phyloP scores from a whole-genome alignment of 2,888 invertebrate species.

The Volucella inflata region DNA sequence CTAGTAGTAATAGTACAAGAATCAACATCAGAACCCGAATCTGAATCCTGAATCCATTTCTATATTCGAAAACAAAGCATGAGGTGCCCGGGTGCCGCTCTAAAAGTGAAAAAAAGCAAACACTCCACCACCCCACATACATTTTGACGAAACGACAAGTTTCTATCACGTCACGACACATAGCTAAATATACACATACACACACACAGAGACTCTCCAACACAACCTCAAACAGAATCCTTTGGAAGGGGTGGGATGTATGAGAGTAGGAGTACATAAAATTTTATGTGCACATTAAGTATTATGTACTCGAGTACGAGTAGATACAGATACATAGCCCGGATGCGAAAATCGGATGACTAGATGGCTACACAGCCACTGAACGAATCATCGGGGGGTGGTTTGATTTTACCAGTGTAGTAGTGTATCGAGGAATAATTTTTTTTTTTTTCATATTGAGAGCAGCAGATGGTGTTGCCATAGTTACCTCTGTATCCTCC shows the following conservation, averaged over 20 bases:
- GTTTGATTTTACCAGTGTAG: slow-evolving; percentile 7
- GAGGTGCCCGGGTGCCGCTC: slow-evolving; percentile 9
- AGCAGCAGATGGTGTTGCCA: slow-evolving; percentile 71
- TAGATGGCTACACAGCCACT: slow-evolving; percentile 30
- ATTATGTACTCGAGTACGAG: slow-evolving; percentile 42
- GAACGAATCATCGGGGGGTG: background rate
- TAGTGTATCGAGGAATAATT: slow-evolving; percentile 46
- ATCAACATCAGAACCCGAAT: too few relatives aligned
- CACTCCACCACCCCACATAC: slow-evolving; percentile 19
- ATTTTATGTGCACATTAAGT: slow-evolving; percentile 41
- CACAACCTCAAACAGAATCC: background rate
- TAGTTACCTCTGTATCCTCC: slow-evolving; percentile 65
- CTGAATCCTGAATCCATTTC: background rate
- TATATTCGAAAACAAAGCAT: slow-evolving; percentile 31
- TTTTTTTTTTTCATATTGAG: slow-evolving; percentile 12
- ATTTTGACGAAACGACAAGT: slow-evolving; percentile 63
- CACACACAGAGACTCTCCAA: background rate
- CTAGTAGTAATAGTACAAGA: too few relatives aligned
- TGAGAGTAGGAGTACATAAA: background rate
- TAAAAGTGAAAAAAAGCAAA: slow-evolving; percentile 11
- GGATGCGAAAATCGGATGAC: slow-evolving; percentile 54
- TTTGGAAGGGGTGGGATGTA: background rate
- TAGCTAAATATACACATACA: slow-evolving; percentile 18
- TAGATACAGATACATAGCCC: background rate
- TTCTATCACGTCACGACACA: slow-evolving; percentile 51